Base-by-base conservation (phyloP, 2,888 invertebrate genomes). In the Thereva nobilitata region DNA sequence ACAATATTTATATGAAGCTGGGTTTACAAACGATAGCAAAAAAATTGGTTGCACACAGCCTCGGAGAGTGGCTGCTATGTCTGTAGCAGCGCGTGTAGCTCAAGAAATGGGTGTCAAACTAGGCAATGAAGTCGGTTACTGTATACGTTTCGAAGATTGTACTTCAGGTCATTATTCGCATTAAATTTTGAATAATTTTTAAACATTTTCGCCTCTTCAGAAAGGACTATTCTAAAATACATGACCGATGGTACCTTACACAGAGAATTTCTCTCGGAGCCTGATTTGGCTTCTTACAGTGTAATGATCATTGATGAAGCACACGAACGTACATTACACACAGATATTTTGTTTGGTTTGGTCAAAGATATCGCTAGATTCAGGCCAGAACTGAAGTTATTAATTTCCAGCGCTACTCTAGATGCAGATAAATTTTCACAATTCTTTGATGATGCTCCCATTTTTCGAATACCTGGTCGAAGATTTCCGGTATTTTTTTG, bases 261-360 rank as follows among this genome's bases (percentile, higher is more conserved):
- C 72, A 84, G 99, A 75, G 99, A 99, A 82, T 99, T 99, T 80
- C 85, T 99, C 2, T 93, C 95, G 50, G 98, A 99, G 80, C 99
- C 99, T 0, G 97, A 97, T 83, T 83, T 99, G 66, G 91, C 90
- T 49, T 90, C 94, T 2, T 99, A 99, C 81, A 96, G 94, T 83
- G 97, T 97, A 0, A 93, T 99, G 91, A 99, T 99, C 67, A 96
- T 99, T 77, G 99, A 99, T 80, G 99, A 99, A 83, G 99, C 99
- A 70, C 99, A 99, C 82, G 99, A 99, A 80, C 84, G 99, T 49
- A 99, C 99, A 0, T 83, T 99, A 2, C 98, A 99, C 77, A 99
- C 99, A 1, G 99, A 99, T 78, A 95, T 99, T 74, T 83, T 99
- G 44, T 99, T 99, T 83, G 99, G 99, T 1, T 84, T 99, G 63